These are phyloP conservation scores for Pristionchus arcanus DNA, from an alignment of 2,888 invertebrate species.

Conservation along the genomic window DNA sequence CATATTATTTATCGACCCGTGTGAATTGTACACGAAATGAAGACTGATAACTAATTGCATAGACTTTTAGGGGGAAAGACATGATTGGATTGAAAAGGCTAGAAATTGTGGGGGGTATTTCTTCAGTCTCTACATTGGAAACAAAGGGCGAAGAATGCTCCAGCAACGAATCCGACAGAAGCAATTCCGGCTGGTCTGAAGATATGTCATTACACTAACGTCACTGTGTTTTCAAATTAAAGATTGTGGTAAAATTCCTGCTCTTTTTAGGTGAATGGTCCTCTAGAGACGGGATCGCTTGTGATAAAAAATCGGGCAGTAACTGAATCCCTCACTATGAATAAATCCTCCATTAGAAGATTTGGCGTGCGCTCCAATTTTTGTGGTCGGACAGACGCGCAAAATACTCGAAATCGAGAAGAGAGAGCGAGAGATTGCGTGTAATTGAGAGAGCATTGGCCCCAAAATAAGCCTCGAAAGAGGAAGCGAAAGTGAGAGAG, in stretches of 20 bases:
- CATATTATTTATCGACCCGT: constrained; percentile 11
- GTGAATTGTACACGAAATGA: not conserved
- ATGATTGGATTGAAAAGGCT: not conserved
- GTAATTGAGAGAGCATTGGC: not conserved
- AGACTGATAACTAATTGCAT: constrained; percentile 52
- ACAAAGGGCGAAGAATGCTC: constrained; percentile 71
- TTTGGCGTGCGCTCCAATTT: not conserved
- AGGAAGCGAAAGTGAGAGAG: not conserved
- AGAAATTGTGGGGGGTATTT: not conserved
- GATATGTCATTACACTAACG: not conserved
- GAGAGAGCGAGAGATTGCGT: not conserved
- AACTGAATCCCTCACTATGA: not conserved
- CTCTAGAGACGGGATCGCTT: not conserved
- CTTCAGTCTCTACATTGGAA: constrained; percentile 66
- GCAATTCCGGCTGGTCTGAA: constrained; percentile 69
- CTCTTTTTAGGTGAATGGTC: not conserved
- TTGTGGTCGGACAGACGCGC: not conserved
- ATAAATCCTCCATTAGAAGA: not conserved
- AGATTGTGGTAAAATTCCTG: not conserved
- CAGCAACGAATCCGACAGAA: constrained; percentile 66
- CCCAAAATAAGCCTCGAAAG: not conserved
- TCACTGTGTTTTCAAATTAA: too few relatives aligned
- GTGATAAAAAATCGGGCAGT: not conserved
- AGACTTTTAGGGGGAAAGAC: constrained; percentile 20
- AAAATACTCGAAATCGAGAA: constrained; percentile 41